phyloP scores from a whole-genome alignment of 2,113 vertebrate genomes.

The Herpailurus yagouaroundi region DNA sequence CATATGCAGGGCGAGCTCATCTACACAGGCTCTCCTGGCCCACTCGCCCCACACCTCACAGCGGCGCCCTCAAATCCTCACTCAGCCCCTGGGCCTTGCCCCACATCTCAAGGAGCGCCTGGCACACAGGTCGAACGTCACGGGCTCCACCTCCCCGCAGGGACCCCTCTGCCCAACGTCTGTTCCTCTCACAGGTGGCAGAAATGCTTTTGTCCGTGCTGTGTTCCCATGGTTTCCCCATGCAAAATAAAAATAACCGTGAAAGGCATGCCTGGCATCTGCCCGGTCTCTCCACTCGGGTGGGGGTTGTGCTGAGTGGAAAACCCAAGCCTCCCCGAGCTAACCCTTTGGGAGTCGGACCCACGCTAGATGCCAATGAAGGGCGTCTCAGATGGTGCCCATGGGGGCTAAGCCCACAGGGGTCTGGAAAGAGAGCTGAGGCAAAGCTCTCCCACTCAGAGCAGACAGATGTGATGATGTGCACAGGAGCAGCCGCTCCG shows the following conservation, averaged over 20 bases:
- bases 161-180: neutral
- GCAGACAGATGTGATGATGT: rapidly evolving
- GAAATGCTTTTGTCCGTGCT: neutral
- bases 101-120: too few species aligned
- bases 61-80: neutral
- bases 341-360: neutral
- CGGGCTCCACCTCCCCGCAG: neutral
- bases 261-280: slow-evolving; percentile 36
- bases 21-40: neutral
- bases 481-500: neutral
- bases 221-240: slow-evolving; percentile 24
- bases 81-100: neutral
- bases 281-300: neutral
- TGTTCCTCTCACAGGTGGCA: neutral
- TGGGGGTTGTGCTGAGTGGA: neutral
- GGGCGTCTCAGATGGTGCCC: rapidly evolving
- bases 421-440: neutral
- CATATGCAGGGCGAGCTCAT: neutral
- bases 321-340: neutral
- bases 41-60: rapidly evolving
- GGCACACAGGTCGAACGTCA: neutral
- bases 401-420: neutral
- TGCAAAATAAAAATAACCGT: slow-evolving; percentile 66
- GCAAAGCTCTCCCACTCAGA: neutral
- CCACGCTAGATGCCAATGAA: neutral